These are phyloP conservation scores for Ictalurus furcatus DNA, from an alignment of 2,113 vertebrate species.

Conservation along the genomic window DNA sequence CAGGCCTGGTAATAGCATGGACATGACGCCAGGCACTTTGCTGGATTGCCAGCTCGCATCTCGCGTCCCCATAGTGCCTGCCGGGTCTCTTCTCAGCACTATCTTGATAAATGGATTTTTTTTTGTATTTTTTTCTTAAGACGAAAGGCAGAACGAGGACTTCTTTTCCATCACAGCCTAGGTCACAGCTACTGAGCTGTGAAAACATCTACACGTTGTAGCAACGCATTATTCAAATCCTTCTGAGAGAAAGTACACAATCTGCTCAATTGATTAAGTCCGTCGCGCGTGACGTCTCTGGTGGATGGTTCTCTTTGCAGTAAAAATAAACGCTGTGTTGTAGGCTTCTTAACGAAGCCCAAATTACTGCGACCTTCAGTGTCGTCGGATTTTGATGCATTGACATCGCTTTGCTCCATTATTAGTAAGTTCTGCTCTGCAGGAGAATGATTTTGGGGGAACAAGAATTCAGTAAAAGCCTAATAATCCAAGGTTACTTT, in stretches of 20 bases:
- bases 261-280: constrained; percentile 4
- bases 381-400: constrained; percentile 13
- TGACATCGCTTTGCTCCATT: constrained; percentile 11
- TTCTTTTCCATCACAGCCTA: constrained; percentile 40
- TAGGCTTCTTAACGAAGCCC: constrained; percentile 11
- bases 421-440: constrained; percentile 7
- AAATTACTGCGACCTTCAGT: constrained; percentile 27
- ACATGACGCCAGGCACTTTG: constrained; percentile 53
- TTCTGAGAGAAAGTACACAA: background rate
- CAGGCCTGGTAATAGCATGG: constrained; percentile 38
- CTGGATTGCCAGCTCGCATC: constrained; percentile 54
- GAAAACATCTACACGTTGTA: background rate
- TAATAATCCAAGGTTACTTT: constrained; percentile 37
- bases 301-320: background rate
- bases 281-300: background rate
- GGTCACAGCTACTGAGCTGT: constrained; percentile 12
- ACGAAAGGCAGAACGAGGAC: constrained; percentile 9
- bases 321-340: constrained; percentile 28
- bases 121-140: constrained; percentile 50
- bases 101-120: constrained; percentile 62
- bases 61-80: constrained; percentile 22
- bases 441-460: constrained; percentile 9
- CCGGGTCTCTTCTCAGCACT: constrained; percentile 49
- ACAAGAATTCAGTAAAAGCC: background rate
- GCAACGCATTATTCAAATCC: background rate